Conservation (phyloP, 2,888 invertebrate genomes). For the Athetis lepigone region DNA sequence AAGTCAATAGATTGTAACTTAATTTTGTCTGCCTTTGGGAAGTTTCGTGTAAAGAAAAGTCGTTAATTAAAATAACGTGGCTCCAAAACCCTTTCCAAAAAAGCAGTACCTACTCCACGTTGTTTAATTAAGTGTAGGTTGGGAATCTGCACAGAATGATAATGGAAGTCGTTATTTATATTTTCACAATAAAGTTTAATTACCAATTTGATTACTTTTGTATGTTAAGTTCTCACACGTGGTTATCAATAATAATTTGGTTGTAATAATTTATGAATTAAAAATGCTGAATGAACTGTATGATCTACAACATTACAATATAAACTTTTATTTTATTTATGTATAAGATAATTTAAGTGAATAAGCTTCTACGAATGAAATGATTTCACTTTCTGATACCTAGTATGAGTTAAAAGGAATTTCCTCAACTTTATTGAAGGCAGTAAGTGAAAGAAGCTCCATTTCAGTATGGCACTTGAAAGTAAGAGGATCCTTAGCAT, state of each 20-base stretch:
- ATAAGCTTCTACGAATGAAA: too few relatives aligned
- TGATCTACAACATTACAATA: too few relatives aligned
- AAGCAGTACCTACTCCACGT: too few relatives aligned
- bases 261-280: background rate
- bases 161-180: background rate
- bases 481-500: conserved; percentile 53
- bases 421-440: conserved; percentile 22
- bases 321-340: too few relatives aligned
- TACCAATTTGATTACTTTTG: conserved; percentile 9
- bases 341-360: too few relatives aligned
- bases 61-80: background rate
- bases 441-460: conserved; percentile 55
- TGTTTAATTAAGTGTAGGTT: too few relatives aligned
- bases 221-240: background rate
- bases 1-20: too few relatives aligned
- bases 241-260: background rate
- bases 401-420: conserved; percentile 10
- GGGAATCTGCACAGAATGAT: background rate
- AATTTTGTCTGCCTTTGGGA: too few relatives aligned
- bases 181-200: background rate
- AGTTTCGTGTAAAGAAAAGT: too few relatives aligned
- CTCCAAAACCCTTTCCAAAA: too few relatives aligned
- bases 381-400: too few relatives aligned
- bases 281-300: too few relatives aligned
- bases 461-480: conserved; percentile 62